Conservation (phyloP, 2,113 vertebrate genomes). For the Nesogale talazaci region DNA sequence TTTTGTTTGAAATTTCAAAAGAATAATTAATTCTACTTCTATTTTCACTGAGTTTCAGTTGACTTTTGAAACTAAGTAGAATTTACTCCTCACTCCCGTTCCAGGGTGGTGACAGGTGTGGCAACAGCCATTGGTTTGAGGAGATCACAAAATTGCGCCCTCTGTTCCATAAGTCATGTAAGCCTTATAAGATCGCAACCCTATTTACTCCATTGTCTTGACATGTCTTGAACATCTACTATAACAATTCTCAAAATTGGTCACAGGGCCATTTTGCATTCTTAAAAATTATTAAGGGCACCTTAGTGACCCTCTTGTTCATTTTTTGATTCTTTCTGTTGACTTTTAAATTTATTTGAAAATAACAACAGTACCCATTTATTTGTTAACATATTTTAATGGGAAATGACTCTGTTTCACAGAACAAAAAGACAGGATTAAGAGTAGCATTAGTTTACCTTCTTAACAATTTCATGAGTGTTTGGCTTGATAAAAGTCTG, state of each 20-base stretch:
- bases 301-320: not conserved
- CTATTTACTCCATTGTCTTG: not conserved
- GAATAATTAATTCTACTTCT: slow-evolving; percentile 4
- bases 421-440: not conserved
- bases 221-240: not conserved
- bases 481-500: not conserved
- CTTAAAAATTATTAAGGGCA: not conserved
- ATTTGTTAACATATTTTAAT: not conserved
- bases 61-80: not conserved
- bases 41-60: not conserved
- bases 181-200: not conserved
- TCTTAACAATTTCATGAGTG: slow-evolving; percentile 34
- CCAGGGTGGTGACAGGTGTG: not conserved
- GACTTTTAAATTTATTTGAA: slow-evolving; percentile 17
- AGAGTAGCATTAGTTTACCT: slow-evolving; percentile 6
- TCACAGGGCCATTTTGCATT: not conserved
- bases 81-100: not conserved
- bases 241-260: not conserved
- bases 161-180: not conserved
- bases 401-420: slow-evolving; percentile 6
- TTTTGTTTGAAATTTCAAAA: slow-evolving; percentile 47
- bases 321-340: not conserved
- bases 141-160: not conserved
- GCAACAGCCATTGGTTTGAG: not conserved
- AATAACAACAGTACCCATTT: slow-evolving; percentile 1